Conservation (phyloP, 2,113 vertebrate genomes). For the Papio anubis region DNA sequence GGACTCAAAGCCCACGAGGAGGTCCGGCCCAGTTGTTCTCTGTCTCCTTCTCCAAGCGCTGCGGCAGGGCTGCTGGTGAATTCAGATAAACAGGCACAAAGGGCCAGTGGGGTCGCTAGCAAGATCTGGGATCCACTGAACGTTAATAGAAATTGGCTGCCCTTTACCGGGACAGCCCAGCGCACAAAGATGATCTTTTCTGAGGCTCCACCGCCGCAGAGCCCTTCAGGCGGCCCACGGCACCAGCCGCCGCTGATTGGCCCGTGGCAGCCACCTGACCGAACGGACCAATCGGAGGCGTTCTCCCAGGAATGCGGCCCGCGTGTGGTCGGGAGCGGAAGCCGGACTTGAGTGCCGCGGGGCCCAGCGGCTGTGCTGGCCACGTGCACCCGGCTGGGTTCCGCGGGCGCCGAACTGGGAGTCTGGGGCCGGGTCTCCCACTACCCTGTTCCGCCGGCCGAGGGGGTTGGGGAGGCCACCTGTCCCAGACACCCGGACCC, state of each 20-base stretch:
- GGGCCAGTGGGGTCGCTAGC: not conserved
- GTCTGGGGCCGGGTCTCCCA: not conserved
- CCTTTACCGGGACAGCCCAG: rapidly evolving
- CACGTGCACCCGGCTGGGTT: rapidly evolving
- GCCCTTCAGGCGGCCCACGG: rapidly evolving
- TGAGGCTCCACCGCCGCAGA: rapidly evolving
- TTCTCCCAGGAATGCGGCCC: not conserved
- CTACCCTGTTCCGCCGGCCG: rapidly evolving
- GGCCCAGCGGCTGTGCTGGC: rapidly evolving
- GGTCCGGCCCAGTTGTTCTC: not conserved
- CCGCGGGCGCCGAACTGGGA: rapidly evolving
- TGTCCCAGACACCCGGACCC: no score
- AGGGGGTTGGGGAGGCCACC: not conserved
- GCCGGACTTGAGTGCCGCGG: rapidly evolving
- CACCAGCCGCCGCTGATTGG: not conserved
- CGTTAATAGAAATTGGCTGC: rapidly evolving
- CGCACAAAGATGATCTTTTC: rapidly evolving
- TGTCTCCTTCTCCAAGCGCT: not conserved
- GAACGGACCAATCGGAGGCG: not conserved
- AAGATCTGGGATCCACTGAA: not conserved
- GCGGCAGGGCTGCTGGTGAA: not conserved
- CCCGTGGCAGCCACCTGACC: not conserved
- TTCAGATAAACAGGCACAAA: not conserved
- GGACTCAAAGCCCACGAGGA: not conserved
- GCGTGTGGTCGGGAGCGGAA: not conserved